A percentile compares a stretch with the other conserved stretches of the same genome.
Conservation (phyloP, 2,888 invertebrate genomes). For the Stenichneumon culpator region DNA sequence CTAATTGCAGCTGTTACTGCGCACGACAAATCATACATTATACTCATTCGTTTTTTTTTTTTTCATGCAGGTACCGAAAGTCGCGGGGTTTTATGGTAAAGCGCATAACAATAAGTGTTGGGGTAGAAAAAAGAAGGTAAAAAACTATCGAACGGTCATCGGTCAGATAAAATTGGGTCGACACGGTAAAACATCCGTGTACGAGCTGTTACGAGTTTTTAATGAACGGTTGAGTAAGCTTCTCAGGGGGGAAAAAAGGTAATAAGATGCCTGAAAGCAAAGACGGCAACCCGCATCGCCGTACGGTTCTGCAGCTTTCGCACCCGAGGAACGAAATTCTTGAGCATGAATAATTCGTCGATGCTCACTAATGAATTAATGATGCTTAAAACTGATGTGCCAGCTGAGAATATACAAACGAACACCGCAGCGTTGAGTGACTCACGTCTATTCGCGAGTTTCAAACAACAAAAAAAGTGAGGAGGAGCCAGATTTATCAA, state of each 20-base stretch:
- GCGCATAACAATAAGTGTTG: conserved; percentile 12
- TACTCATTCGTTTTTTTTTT: background rate
- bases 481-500: background rate
- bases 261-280: conserved; percentile 15
- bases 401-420: background rate
- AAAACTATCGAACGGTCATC: conserved; percentile 28
- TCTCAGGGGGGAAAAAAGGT: background rate
- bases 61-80: background rate
- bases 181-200: conserved; percentile 7
- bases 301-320: background rate
- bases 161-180: conserved; percentile 44
- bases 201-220: conserved; percentile 26
- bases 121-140: background rate
- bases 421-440: background rate
- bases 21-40: background rate
- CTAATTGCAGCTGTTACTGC: background rate
- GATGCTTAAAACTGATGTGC: background rate
- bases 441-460: background rate
- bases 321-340: background rate
- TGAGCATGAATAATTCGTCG: conserved; percentile 44
- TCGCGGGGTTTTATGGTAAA: background rate
- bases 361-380: background rate
- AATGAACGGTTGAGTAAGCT: conserved; percentile 45
- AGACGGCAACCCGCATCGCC: conserved; percentile 17
- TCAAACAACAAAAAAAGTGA: too few species aligned